Evolutionary conservation across 2,888 invertebrate genomes (phyloP).

Genomic region (Dicroscelio sp.): DNA sequence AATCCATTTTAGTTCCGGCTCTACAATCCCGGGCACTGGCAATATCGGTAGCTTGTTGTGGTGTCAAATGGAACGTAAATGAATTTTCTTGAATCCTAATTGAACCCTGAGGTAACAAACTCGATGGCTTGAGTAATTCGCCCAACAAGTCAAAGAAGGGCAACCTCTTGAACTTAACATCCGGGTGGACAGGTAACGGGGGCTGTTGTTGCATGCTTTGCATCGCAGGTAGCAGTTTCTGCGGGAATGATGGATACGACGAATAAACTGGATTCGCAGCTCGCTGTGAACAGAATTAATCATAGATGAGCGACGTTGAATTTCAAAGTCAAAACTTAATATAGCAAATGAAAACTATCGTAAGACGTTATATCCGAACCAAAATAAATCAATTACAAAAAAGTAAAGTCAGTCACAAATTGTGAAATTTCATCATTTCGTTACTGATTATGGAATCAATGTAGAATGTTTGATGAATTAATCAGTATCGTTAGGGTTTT

Average conservation of each 20-base stretch:
- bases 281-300: no score
- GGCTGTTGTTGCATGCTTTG: constrained; percentile 89
- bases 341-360: no score
- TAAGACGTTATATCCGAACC: no score
- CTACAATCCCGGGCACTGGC: constrained; percentile 95
- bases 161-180: constrained; percentile 97
- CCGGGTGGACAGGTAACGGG: constrained; percentile 96
- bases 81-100: constrained; percentile 96
- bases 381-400: no score
- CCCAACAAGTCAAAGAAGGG: constrained; percentile 98
- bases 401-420: no score
- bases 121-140: constrained; percentile 97
- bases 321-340: no score
- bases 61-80: constrained; percentile 97
- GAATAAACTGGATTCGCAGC: constrained; percentile 88
- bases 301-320: no score
- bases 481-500: no score
- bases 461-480: no score
- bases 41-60: constrained; percentile 98
- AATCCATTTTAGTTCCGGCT: constrained; percentile 94
- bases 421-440: no score
- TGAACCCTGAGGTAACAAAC: constrained; percentile 94
- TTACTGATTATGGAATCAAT: no score
- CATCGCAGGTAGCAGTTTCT: constrained; percentile 87
- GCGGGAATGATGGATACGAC: constrained; percentile 89